Evolutionary conservation across 1,140 invertebrate genomes (phyloP), one percentile per base, ranked within the genome.

Genomic region (Drosophila punjabiensis): DNA sequence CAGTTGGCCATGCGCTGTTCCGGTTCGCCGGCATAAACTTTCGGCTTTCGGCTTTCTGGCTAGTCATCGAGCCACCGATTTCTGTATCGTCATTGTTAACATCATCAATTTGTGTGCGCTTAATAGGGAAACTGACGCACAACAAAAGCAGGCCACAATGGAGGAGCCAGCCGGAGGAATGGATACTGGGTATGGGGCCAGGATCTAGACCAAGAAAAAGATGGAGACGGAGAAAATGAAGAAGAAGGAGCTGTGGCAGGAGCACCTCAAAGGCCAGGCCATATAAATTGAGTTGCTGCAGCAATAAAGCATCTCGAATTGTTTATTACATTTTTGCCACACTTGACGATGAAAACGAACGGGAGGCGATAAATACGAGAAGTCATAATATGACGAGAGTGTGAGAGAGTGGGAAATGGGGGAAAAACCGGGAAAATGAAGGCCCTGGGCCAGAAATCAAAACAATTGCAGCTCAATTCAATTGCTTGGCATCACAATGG

Each of bases 41-140:
- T 89, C 37, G 41, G 56, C 71, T 74, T 74, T 74, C 39, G 45
- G 80, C 66, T 66, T 63, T 66, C 39, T 83, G 82, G 76, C 86
- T 81, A 90, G 85, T 89, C 85, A 89, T 89, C 67, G 63, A 88
- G 81, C 74, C 61, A 68, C 32, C 20, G 67, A 85, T 85, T 89
- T 85, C 75, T 76, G 85, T 91, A 87, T 70, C 87, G 87, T 89
- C 86, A 89, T 89, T 90, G 86, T 90, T 90, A 89, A 89, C 86
- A 89, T 89, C 86, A 89, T 89, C 86, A 89, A 89, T 90, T 89
- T 89, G 86, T 89, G 86, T 91, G 86, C 85, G 87, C 87, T 89
- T 89, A 91, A 89, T 90, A 86, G 89, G 86, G 87, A 82, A 89
- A 89, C 87, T 89, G 86, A 89, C 86, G 82, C 86, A 89, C 86